phyloP scores from a whole-genome alignment of 1,140 invertebrate species.

The Bradysia coprophila region DNA sequence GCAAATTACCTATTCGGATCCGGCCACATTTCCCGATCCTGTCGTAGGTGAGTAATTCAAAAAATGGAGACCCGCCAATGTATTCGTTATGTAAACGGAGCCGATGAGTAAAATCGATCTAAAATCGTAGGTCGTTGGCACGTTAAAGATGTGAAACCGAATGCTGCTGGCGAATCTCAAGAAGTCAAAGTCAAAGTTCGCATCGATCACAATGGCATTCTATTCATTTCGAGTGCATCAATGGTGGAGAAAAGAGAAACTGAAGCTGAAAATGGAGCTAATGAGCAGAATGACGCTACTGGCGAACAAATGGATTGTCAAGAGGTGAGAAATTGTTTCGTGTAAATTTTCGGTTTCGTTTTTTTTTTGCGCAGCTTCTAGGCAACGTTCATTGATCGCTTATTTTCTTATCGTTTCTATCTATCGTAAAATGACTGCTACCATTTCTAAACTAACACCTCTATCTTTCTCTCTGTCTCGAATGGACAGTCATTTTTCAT shows the following conservation, averaged over 20 bases:
- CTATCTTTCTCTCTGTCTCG: too few relatives aligned
- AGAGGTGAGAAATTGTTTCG: slow-evolving; percentile 23
- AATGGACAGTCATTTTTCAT: too few relatives aligned
- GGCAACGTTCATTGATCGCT: neutral
- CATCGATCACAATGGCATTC: slow-evolving; percentile 82
- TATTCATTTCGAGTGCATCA: slow-evolving; percentile 67
- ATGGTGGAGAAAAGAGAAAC: slow-evolving; percentile 66
- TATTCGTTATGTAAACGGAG: too few relatives aligned
- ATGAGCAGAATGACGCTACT: slow-evolving; percentile 25
- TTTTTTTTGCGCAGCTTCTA: too few relatives aligned
- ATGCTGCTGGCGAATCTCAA: slow-evolving; percentile 67
- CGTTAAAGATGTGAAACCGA: slow-evolving; percentile 69
- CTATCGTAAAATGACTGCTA: too few relatives aligned
- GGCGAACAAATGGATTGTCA: slow-evolving; percentile 27
- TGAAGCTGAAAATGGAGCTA: slow-evolving; percentile 34
- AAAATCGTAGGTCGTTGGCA: slow-evolving; percentile 68
- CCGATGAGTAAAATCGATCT: too few relatives aligned
- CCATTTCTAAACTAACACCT: too few relatives aligned
- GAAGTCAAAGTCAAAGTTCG: slow-evolving; percentile 94
- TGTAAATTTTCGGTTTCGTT: slow-evolving; percentile 1
- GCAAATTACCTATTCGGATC: slow-evolving; percentile 59
- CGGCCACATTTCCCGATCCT: slow-evolving; percentile 50
- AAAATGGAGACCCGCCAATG: too few relatives aligned
- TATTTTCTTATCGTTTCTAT: neutral
- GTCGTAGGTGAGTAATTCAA: slow-evolving; percentile 51